These are phyloP conservation scores for Sminthurides aquaticus DNA, from an alignment of 2,888 invertebrate genomes.

Conservation along the genomic window DNA sequence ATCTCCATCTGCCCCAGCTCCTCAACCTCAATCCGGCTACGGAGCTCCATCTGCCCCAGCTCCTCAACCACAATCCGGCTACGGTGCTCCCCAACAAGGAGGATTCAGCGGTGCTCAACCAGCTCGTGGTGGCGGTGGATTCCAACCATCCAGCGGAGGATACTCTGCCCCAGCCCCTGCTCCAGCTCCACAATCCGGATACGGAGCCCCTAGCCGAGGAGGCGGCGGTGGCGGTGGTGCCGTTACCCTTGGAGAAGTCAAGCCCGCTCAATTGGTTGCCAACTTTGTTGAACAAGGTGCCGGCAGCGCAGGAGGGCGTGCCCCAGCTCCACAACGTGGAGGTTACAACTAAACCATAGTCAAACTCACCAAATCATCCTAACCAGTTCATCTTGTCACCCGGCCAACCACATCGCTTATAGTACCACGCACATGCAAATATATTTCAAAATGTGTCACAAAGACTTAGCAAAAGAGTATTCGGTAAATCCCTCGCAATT, in stretches of 20 bases:
- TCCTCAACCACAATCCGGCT: constrained; percentile 12
- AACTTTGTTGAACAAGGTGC: constrained; percentile 27
- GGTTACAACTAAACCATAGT: background rate
- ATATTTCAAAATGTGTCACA: too few species aligned
- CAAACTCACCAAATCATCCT: background rate
- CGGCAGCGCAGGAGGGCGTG: background rate
- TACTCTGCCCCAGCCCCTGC: constrained; percentile 18
- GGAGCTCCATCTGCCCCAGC: constrained; percentile 17
- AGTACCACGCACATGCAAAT: background rate
- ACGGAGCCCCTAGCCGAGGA: constrained; percentile 5
- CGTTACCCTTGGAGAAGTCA: constrained; percentile 23
- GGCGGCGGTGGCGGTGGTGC: constrained; percentile 13
- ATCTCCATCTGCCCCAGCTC: constrained; percentile 16
- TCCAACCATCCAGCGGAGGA: constrained; percentile 5
- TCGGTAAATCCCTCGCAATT: too few species aligned
- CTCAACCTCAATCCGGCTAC: constrained; percentile 1
- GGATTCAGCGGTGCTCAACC: constrained; percentile 11
- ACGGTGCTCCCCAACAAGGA: constrained; percentile 18
- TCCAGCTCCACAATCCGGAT: constrained; percentile 4
- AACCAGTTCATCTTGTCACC: background rate
- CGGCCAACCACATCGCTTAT: background rate
- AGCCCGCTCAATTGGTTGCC: constrained; percentile 24
- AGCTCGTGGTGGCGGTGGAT: constrained; percentile 9
- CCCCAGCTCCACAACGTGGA: constrained; percentile 9
- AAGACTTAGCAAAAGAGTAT: too few species aligned